phyloP scores from a whole-genome alignment of 2,113 vertebrate genomes.

The Oostethus manadensis region DNA sequence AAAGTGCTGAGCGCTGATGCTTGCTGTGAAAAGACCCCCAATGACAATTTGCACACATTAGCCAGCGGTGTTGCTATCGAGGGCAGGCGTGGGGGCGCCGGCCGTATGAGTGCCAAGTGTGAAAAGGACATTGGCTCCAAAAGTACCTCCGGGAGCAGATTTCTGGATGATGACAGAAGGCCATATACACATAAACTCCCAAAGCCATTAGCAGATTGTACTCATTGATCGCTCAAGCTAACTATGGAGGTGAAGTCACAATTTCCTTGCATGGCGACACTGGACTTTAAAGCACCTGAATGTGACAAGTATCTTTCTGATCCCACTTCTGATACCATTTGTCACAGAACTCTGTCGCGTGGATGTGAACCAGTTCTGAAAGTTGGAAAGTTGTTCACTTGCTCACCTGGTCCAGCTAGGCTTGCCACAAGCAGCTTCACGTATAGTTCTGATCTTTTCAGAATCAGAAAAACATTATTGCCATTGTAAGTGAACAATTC shows the following conservation, averaged over 20 bases:
- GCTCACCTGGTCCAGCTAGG: no score
- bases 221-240: conserved; percentile 58
- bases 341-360: not conserved
- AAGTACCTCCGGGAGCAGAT: conserved; percentile 63
- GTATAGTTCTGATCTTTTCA: no score
- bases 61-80: conserved; percentile 62
- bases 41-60: conserved; percentile 77
- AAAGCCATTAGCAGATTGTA: conserved; percentile 68
- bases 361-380: no score
- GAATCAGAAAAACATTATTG: no score
- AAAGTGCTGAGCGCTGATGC: conserved; percentile 66
- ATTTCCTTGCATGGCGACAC: conserved; percentile 31
- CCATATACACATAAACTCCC: conserved; percentile 55
- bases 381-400: no score
- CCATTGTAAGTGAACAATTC: no score
- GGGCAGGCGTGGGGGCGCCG: no score
- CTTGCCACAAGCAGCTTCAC: no score
- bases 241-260: conserved; percentile 31
- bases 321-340: not conserved
- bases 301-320: not conserved
- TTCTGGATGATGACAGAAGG: conserved; percentile 54
- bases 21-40: conserved; percentile 71
- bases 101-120: conserved; percentile 60
- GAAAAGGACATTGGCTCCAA: conserved; percentile 65
- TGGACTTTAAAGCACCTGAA: conserved; percentile 16